Evolutionary conservation across 2,113 vertebrate genomes (phyloP).

Genomic region (Chloroceryle aenea): DNA sequence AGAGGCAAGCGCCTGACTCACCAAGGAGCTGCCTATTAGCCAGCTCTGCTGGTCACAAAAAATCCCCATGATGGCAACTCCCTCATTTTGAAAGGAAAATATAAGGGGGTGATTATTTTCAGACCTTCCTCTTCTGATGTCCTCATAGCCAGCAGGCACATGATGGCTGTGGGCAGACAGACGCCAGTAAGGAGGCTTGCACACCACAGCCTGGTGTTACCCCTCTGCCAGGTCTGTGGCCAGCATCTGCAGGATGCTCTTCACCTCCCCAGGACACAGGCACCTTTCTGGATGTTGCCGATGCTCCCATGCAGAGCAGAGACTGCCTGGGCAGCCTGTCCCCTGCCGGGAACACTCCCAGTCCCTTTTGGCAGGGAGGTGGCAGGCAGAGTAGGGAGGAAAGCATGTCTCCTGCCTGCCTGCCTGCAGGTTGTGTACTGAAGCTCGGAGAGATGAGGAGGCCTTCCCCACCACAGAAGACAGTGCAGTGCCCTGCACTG

Average conservation of each 20-base stretch:
- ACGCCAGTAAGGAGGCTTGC: accelerated
- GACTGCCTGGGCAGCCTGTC: background rate
- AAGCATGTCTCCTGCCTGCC: background rate
- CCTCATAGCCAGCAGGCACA: background rate
- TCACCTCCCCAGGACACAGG: background rate
- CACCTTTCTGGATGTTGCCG: accelerated
- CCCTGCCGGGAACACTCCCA: background rate
- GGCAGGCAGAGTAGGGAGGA: background rate
- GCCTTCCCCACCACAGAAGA: accelerated
- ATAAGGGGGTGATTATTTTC: slow-evolving; percentile 33
- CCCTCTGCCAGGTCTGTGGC: background rate
- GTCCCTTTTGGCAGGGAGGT: background rate
- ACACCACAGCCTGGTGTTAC: background rate
- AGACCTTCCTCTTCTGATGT: slow-evolving; percentile 30
- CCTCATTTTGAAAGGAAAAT: background rate
- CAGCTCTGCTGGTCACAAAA: slow-evolving; percentile 32
- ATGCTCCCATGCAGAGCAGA: background rate
- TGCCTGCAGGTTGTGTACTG: background rate
- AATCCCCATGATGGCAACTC: background rate
- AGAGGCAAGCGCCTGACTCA: background rate
- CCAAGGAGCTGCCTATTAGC: background rate
- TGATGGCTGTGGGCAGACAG: background rate
- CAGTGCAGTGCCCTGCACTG: accelerated
- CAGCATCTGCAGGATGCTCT: background rate
- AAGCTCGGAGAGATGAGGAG: background rate